Evolutionary conservation across 2,888 invertebrate genomes (phyloP).

Genomic region (Tenthredo distinguenda): DNA sequence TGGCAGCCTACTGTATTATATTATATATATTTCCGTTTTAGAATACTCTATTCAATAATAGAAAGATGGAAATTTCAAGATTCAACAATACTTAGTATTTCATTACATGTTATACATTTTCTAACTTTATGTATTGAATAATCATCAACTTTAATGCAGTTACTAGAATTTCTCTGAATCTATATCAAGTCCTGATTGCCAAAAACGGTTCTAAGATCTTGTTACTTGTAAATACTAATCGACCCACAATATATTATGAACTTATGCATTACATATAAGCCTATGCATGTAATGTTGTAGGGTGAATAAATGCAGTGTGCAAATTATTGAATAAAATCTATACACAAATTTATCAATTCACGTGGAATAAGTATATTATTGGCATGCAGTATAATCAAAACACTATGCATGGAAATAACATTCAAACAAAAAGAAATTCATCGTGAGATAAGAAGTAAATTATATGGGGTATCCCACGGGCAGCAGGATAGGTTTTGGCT

Average conservation of each 20-base stretch:
- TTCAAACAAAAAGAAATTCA: not conserved
- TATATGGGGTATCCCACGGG: too few species aligned
- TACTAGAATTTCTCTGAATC: conserved; percentile 33
- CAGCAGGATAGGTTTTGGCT: too few species aligned
- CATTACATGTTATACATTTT: conserved; percentile 32
- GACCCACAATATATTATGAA: conserved; percentile 3
- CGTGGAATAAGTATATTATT: not conserved
- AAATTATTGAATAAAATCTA: conserved; percentile 10
- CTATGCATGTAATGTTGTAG: not conserved
- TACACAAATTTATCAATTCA: not conserved
- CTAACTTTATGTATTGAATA: conserved; percentile 37
- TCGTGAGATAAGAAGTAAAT: not conserved
- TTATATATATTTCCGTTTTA: conserved; percentile 8
- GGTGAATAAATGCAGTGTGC: conserved; percentile 25
- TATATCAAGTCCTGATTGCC: conserved; percentile 47
- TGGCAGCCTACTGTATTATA: conserved; percentile 7
- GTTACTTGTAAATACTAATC: conserved; percentile 37
- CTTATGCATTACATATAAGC: conserved; percentile 22
- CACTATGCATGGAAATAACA: not conserved
- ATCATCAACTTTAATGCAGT: conserved; percentile 4
- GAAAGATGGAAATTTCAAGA: conserved; percentile 44
- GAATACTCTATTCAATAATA: conserved; percentile 38
- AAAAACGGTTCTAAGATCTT: conserved; percentile 31
- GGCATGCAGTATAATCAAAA: not conserved
- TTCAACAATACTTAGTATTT: conserved; percentile 35